Conservation (phyloP, 2,113 vertebrate species). For the Lethenteron reissneri region DNA sequence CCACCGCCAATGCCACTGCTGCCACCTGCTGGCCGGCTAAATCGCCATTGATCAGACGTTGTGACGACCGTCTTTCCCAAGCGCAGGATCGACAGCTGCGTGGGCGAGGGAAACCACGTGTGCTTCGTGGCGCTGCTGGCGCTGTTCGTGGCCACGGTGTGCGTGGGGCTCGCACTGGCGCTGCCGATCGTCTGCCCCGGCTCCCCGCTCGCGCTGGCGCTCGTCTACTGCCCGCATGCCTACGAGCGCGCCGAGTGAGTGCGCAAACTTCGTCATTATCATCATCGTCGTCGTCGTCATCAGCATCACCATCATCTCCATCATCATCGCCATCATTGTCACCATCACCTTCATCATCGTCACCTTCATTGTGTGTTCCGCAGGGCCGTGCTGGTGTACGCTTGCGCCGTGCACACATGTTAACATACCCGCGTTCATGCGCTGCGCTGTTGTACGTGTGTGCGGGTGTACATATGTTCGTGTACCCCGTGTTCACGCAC, state of each 20-base stretch:
- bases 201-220: conserved; percentile 31
- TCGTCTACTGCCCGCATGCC: conserved; percentile 77
- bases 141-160: conserved; percentile 59
- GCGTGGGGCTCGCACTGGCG: conserved; percentile 62
- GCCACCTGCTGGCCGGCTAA: background rate
- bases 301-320: no score
- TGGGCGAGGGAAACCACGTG: conserved; percentile 72
- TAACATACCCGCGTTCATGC: no score
- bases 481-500: no score
- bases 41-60: background rate
- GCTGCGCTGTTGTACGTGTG: no score
- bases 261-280: background rate
- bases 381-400: no score
- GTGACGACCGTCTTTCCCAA: conserved; percentile 10
- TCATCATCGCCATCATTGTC: no score
- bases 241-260: conserved; percentile 66
- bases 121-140: conserved; percentile 65
- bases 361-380: no score
- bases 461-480: no score
- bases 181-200: conserved; percentile 47
- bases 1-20: conserved; percentile 10
- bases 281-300: no score
- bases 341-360: no score
- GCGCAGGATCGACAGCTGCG: conserved; percentile 88
- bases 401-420: no score